Conservation (phyloP, 2,113 vertebrate genomes). For the Micromys minutus region DNA sequence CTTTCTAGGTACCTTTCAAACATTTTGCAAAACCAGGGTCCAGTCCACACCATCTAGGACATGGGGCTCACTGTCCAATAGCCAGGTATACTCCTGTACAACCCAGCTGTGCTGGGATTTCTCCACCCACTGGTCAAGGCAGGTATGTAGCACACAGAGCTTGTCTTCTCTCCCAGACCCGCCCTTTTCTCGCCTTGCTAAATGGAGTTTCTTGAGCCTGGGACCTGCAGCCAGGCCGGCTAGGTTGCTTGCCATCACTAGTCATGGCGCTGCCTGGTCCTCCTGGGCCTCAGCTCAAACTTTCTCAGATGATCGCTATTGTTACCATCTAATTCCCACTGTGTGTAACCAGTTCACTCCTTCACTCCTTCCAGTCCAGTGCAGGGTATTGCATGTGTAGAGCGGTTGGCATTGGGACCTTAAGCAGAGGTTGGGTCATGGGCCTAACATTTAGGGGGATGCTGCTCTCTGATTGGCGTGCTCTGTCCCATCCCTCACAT, state of each 20-base stretch:
- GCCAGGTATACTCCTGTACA: fast-evolving
- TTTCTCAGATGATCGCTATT: background rate
- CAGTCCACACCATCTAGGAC: background rate
- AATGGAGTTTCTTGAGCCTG: background rate
- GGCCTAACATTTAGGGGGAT: background rate
- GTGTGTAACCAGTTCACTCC: background rate
- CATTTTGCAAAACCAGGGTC: background rate
- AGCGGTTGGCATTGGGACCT: too few species aligned
- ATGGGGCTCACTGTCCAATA: background rate
- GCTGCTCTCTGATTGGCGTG: background rate
- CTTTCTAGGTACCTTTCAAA: background rate
- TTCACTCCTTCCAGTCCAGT: background rate
- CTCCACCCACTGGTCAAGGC: too few species aligned
- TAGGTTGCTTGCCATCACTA: fast-evolving
- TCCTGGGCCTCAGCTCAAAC: background rate
- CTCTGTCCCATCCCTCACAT: background rate
- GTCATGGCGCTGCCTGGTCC: background rate
- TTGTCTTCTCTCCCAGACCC: background rate
- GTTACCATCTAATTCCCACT: background rate
- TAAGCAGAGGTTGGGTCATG: background rate
- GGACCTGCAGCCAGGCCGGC: background rate
- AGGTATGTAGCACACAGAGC: background rate
- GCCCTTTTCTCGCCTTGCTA: background rate
- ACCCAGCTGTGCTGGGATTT: background rate
- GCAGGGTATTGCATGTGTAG: background rate